Base-by-base conservation (phyloP, 2,113 vertebrate species). In the Emydura subglobosa region DNA sequence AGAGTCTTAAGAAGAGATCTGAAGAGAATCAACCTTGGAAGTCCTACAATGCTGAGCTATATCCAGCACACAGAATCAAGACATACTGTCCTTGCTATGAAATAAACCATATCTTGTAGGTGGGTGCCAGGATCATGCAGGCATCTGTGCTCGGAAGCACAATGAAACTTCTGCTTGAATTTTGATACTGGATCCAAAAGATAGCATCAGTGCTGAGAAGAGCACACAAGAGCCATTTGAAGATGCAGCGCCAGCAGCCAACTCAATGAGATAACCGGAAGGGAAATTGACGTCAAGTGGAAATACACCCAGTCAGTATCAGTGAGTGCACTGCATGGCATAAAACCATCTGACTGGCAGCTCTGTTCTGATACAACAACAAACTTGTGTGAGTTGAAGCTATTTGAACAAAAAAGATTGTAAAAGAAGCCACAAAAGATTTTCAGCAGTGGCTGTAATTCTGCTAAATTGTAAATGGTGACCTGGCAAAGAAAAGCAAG, bases 201-300 rank as follows among this genome's bases (percentile, higher is more conserved):
- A 76, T 88, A 94, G 85, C 87, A 88, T 96, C 94, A 95, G 53
- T 91, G 49, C 94, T 84, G 1, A 97, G 96, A 90, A 96, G 88
- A 97, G 85, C 88, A 85, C 76, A 83, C 42, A 92, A 83, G 79
- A 87, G 96, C 87, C 87, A 86, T 85, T 78, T 82, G 95, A 87
- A 96, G 91, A 94, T 89, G 79, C 16, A 83, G 95, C 85, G 91
- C 34, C 95, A 68, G 95, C 96, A 97, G 92, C 72, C 94, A 97
- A 93, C 94, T 93, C 84, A 1, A 90, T 88, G 93, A 59, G 94
- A 96, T 79, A 95, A 88, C 86, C 85, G 93, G 95, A 91, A 97
- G 86, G 82, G 87, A 96, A 97, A 96, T 1, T 88, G 92, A 94
- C 88, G 76, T 92, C 96, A 97, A 34, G 85, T 83, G 95, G 88